Evolutionary conservation across 92 coral and sea anemone genomes (phyloP).

Genomic region (Blastomussa wellsi): DNA sequence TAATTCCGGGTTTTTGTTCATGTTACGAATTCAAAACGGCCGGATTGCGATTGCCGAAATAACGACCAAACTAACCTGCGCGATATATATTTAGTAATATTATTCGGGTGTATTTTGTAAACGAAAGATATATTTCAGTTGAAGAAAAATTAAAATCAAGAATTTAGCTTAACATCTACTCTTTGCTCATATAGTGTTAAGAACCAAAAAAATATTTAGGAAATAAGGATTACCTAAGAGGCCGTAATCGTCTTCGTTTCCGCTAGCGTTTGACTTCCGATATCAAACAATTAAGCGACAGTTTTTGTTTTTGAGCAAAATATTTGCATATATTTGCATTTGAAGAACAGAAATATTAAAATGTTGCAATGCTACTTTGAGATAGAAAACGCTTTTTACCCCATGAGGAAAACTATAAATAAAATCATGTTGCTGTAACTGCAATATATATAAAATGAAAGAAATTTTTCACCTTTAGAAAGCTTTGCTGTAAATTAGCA

Average conservation of each 20-base stretch:
- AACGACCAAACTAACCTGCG: background rate
- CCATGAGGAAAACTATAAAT: background rate
- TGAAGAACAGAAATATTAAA: background rate
- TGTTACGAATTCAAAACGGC: background rate
- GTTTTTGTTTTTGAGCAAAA: background rate
- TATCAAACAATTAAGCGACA: slow-evolving; percentile 22
- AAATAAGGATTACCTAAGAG: slow-evolving; percentile 14
- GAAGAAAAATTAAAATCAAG: background rate
- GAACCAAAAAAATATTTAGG: background rate
- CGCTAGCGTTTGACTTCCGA: slow-evolving; percentile 38
- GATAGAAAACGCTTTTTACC: background rate
- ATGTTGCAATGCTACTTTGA: background rate
- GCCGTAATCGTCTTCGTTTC: slow-evolving; percentile 3
- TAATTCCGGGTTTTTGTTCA: background rate
- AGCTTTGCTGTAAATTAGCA: background rate
- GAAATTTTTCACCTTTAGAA: background rate
- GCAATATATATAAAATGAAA: no score
- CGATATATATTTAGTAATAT: background rate
- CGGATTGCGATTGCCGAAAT: background rate
- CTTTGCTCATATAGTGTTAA: background rate
- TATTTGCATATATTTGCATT: slow-evolving; percentile 37
- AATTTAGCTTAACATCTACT: background rate
- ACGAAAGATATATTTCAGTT: background rate
- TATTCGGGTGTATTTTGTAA: background rate
- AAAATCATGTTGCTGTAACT: background rate